Conservation (phyloP, 2,113 vertebrate species). For the Orycteropus afer region DNA sequence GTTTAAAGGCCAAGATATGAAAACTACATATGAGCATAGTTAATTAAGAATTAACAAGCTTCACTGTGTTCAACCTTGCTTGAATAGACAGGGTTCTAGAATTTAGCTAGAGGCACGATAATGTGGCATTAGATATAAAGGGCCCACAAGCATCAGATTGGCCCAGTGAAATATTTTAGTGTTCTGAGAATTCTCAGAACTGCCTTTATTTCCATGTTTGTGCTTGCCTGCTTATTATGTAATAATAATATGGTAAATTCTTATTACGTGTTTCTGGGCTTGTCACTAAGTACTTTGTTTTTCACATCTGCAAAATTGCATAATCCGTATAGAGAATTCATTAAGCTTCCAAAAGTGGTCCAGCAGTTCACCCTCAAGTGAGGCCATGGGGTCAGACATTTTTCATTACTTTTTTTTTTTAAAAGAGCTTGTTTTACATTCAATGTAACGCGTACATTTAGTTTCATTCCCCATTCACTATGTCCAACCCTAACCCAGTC, state of each 20-base stretch:
- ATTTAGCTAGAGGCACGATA: neutral
- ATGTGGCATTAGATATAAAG: neutral
- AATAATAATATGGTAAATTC: neutral
- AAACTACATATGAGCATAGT: conserved; percentile 55
- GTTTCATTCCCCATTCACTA: no score
- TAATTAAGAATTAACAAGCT: conserved; percentile 58
- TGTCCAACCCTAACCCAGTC: no score
- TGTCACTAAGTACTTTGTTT: neutral
- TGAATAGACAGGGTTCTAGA: neutral
- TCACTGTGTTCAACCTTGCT: conserved; percentile 18
- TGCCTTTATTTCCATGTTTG: neutral
- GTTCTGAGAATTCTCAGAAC: neutral
- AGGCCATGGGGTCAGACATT: neutral
- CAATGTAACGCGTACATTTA: no score
- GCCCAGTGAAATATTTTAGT: neutral
- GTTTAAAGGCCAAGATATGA: conserved; percentile 51
- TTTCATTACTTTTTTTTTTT: no score
- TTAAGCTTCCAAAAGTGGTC: neutral
- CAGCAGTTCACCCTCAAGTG: neutral
- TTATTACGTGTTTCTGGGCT: neutral
- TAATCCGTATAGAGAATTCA: neutral
- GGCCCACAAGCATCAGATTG: neutral
- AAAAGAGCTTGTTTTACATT: no score
- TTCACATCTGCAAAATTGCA: neutral
- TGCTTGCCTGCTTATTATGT: neutral